phyloP scores from a whole-genome alignment of 2,113 vertebrate species.

The Marmota monax region DNA sequence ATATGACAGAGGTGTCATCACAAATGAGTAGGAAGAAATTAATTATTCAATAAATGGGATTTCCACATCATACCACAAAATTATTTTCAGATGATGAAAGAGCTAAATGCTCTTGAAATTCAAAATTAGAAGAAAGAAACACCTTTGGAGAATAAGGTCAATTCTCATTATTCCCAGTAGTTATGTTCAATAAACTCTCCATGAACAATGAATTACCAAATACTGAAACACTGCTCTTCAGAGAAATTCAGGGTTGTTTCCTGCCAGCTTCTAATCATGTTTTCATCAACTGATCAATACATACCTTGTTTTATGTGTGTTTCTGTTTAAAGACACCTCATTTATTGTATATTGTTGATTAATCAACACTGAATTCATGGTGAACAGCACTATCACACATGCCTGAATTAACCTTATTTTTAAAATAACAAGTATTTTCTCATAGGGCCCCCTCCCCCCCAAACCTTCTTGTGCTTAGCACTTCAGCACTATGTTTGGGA shows the following conservation, averaged over 20 bases:
- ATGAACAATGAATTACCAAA: slow-evolving; percentile 10
- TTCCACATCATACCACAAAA: background rate
- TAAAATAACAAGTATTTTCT: background rate
- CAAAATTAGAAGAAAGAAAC: background rate
- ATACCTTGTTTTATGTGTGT: background rate
- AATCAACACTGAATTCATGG: background rate
- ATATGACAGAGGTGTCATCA: background rate
- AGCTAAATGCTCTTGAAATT: slow-evolving; percentile 24
- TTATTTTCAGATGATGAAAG: background rate
- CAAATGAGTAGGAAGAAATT: background rate
- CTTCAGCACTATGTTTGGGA: background rate
- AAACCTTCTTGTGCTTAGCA: background rate
- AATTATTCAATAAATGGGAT: background rate
- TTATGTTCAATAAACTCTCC: background rate
- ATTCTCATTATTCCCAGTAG: slow-evolving; percentile 18
- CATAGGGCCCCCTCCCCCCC: background rate
- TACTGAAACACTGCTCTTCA: background rate
- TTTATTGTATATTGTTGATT: background rate
- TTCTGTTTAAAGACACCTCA: slow-evolving; percentile 34
- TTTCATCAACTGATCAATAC: background rate
- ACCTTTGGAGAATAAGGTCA: background rate
- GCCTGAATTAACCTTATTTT: background rate
- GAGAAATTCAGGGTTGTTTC: background rate
- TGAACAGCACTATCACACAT: background rate
- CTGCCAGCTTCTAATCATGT: background rate